A percentile compares a stretch with the other conserved stretches of the same genome.
Conservation (phyloP, 2,113 vertebrate genomes). For the Quiscalus mexicanus region DNA sequence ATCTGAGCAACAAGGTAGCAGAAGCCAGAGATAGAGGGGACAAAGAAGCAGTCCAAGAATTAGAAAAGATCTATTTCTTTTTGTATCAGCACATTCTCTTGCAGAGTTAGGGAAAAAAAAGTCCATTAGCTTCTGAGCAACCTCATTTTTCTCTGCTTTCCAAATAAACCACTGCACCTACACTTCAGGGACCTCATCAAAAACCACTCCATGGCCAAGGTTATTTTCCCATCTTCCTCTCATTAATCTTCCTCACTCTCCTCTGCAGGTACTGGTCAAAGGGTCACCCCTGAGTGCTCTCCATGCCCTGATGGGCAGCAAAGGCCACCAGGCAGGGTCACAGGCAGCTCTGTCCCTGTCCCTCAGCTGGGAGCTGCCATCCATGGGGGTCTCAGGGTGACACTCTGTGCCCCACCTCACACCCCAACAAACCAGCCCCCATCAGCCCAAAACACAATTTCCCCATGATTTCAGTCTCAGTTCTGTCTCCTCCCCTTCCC, state of each 20-base stretch:
- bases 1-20: constrained; percentile 26
- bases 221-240: neutral
- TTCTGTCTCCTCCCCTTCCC: neutral
- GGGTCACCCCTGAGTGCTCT: neutral
- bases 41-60: constrained; percentile 62
- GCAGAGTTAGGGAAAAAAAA: neutral
- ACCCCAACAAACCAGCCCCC: neutral
- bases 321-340: neutral
- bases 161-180: constrained; percentile 66
- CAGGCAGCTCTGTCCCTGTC: neutral
- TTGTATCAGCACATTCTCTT: constrained; percentile 67
- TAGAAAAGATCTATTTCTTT: constrained; percentile 69
- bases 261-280: neutral
- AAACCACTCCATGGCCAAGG: neutral
- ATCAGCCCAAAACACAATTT: neutral
- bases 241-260: neutral
- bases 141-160: constrained; percentile 74
- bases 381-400: neutral
- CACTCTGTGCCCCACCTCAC: accelerated
- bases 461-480: neutral
- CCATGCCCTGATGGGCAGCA: neutral
- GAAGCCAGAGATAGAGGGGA: constrained; percentile 48
- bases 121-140: constrained; percentile 65
- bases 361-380: neutral
- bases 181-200: neutral